Conservation (phyloP, 35 echinoderm and acorn worm genomes). For the Heliocidaris erythrogramma region DNA sequence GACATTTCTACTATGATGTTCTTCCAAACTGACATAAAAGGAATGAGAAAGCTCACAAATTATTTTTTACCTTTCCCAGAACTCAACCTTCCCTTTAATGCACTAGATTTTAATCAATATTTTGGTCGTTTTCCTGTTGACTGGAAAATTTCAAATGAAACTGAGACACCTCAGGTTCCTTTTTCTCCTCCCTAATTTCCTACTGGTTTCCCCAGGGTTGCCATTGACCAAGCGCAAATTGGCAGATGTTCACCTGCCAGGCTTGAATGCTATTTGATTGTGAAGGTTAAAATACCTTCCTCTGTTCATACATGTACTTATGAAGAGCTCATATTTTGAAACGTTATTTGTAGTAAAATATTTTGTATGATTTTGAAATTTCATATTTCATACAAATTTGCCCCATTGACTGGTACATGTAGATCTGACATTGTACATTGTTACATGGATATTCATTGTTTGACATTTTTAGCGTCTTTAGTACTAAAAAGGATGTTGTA, state of each 20-base stretch:
- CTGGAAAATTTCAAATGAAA: constrained; percentile 1
- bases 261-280: neutral
- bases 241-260: neutral
- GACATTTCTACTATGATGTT: no score
- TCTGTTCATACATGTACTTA: neutral
- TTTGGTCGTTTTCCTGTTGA: neutral
- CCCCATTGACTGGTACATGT: no score
- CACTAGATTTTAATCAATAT: neutral
- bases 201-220: neutral
- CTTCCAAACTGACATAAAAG: no score
- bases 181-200: constrained; percentile 10
- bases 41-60: no score
- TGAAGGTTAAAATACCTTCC: neutral
- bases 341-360: neutral
- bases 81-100: neutral
- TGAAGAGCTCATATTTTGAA: neutral
- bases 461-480: no score
- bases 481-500: no score
- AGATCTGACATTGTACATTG: no score
- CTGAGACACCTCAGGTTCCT: neutral
- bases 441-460: no score
- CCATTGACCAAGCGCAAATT: neutral
- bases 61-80: no score
- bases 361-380: no score
- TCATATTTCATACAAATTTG: no score